Percentiles rank a stretch among this genome's conserved stretches.
Conservation (phyloP, 2,888 invertebrate species). For the Eupithecia insigniata region DNA sequence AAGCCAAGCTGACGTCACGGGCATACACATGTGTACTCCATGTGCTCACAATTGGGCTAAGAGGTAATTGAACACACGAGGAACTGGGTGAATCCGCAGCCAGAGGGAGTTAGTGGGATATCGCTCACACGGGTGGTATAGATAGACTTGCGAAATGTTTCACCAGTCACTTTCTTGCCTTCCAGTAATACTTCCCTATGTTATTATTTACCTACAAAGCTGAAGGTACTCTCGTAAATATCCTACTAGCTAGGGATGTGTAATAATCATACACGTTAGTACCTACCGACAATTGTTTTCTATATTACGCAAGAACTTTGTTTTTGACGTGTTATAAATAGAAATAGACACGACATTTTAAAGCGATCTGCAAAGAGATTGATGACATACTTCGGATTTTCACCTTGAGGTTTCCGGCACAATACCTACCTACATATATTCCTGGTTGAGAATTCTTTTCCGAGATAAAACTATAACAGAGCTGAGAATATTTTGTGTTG, state of each 20-base stretch:
- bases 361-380: slow-evolving; percentile 26
- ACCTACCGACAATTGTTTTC: not conserved
- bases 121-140: not conserved
- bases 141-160: not conserved
- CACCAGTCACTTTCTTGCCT: not conserved
- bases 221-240: too few species aligned
- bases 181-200: not conserved
- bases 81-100: slow-evolving; percentile 9
- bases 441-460: slow-evolving; percentile 2
- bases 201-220: not conserved
- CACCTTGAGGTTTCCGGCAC: slow-evolving; percentile 42
- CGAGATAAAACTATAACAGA: not conserved
- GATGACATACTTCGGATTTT: slow-evolving; percentile 33
- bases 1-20: slow-evolving; percentile 40
- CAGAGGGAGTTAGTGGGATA: not conserved
- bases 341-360: slow-evolving; percentile 22
- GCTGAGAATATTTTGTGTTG: not conserved
- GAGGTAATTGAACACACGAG: slow-evolving; percentile 32
- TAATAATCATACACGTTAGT: not conserved
- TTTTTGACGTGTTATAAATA: slow-evolving; percentile 26
- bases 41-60: slow-evolving; percentile 38
- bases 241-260: not conserved
- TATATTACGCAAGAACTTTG: not conserved
- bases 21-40: slow-evolving; percentile 22
- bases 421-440: slow-evolving; percentile 16